Base-by-base conservation (phyloP, 1,140 invertebrate species). In the Drosophila azteca region DNA sequence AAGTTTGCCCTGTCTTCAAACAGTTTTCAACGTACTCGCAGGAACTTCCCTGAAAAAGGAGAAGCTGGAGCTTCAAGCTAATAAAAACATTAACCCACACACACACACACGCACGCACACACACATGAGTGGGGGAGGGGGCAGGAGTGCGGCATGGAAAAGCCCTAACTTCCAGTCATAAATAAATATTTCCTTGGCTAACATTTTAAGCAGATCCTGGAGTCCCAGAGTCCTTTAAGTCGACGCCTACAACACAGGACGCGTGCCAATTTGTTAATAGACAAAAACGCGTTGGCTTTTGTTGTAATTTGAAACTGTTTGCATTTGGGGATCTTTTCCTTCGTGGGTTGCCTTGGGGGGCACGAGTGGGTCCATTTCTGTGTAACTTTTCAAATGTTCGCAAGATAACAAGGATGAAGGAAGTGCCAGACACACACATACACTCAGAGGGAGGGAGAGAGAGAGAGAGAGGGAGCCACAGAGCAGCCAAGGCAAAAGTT, bases 251-350 rank as follows among this genome's bases (percentile, higher is more conserved):
- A 51, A 57, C 55, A n/a, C 4, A 61, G 67, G 53, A 66, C 68
- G 77, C 69, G 83, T 88, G 82, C 82, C 82, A 87, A 87, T 87
- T 87, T 87, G 83, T 87, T 87, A 87, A 87, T 87, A 88, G 83
- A 75, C 61, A 44, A 71, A 67, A 69, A 13, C 35, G 11, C 31
- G 31, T 70, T 65, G 53, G 35, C 52, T 81, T 65, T 62, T 74
- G 49, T 62, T 87, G 74, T 87, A 87, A 87, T 82, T 88, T 57
- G 75, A 87, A 76, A 88, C 78, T 88, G 81, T 85, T 85, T 85
- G 78, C 81, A 78, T 51, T 73, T 59, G 76, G 31, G 31, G 31
- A 11, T 35, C 66, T 61, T 57, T 29, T 43, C 13, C 24, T 15
- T 22, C n/a, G n/a, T 44, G 43, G 20, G 45, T 9, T 49, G 41